Evolutionary conservation across 2,113 vertebrate species (phyloP).

Genomic region (Antennarius striatus): DNA sequence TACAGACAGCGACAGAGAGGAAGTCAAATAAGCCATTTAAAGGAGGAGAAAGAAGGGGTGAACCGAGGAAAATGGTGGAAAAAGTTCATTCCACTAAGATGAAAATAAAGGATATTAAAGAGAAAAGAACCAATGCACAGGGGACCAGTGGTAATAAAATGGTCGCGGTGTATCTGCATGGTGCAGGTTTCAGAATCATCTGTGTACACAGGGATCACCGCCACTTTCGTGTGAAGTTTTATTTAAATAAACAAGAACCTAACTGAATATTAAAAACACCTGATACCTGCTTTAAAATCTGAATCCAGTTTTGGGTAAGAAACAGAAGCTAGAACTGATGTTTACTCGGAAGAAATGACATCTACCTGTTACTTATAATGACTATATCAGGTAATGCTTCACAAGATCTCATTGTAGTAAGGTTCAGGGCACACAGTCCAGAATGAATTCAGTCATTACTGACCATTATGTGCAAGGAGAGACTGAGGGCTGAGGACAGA

Average conservation of each 20-base stretch:
- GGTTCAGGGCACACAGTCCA: not conserved
- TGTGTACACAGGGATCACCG: conserved; percentile 25
- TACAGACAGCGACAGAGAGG: conserved; percentile 80
- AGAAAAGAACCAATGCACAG: not conserved
- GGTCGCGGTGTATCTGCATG: not conserved
- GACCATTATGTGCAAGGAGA: conserved; percentile 39
- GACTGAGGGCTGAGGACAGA: conserved; percentile 10
- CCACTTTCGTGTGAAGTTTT: not conserved
- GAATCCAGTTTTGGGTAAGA: not conserved
- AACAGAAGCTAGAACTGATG: conserved; percentile 1
- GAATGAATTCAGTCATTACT: conserved; percentile 1
- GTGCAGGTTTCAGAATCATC: conserved; percentile 20
- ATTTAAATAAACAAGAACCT: not conserved
- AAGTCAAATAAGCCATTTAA: conserved; percentile 62
- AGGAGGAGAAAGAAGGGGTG: conserved; percentile 5
- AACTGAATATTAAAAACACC: not conserved
- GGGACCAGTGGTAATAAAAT: conserved; percentile 9
- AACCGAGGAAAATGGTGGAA: conserved; percentile 27
- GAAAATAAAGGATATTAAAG: conserved; percentile 51
- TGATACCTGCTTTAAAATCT: not conserved
- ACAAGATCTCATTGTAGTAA: conserved; percentile 2
- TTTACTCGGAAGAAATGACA: conserved; percentile 2
- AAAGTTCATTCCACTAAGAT: conserved; percentile 56
- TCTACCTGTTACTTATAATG: not conserved
- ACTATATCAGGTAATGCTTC: not conserved